These are phyloP conservation scores for Andrena bucephala DNA, from an alignment of 2,888 invertebrate genomes.

Conservation along the genomic window DNA sequence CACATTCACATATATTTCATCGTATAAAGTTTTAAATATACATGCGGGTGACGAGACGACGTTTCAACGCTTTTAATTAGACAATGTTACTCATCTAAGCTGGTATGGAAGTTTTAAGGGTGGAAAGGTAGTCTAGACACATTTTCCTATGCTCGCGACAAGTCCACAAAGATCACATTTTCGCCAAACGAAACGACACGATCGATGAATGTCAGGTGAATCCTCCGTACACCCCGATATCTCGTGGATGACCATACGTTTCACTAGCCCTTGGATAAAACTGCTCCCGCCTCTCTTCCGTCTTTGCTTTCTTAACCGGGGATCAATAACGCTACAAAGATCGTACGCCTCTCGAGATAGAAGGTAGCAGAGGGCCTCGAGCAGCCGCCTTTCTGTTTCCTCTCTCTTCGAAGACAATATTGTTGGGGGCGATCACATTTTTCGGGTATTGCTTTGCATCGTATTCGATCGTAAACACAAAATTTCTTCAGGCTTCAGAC, in stretches of 20 bases:
- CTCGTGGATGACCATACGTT: conserved; percentile 41
- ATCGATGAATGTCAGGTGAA: conserved; percentile 23
- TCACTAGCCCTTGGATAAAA: conserved; percentile 49
- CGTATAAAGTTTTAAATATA: conserved; percentile 64
- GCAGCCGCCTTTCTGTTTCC: conserved; percentile 8
- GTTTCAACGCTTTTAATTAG: conserved; percentile 29
- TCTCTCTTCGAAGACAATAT: conserved; percentile 10
- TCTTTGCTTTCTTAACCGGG: conserved; percentile 19
- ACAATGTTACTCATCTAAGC: conserved; percentile 47
- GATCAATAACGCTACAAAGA: conserved; percentile 42
- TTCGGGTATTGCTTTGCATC: conserved; percentile 45
- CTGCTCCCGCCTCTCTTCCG: conserved; percentile 17
- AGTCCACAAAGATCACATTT: conserved; percentile 47
- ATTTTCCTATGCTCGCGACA: conserved; percentile 47
- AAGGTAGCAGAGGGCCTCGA: conserved; percentile 32
- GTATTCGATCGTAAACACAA: conserved; percentile 22
- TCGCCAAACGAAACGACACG: conserved; percentile 15
- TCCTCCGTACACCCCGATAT: conserved; percentile 35
- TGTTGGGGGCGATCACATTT: conserved; percentile 37
- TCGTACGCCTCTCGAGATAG: conserved; percentile 17
- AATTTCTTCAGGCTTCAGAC: conserved; percentile 18
- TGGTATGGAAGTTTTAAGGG: conserved; percentile 48
- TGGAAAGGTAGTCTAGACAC: conserved; percentile 52
- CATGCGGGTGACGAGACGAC: conserved; percentile 48
- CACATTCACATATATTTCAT: conserved; percentile 64